phyloP scores from a whole-genome alignment of 2,113 vertebrate genomes.

The Ovis aries region ARS-UI_Ramb_v3.0 NC_056060.1:57790001-57790500 shows the following conservation, averaged over 20 bases:
- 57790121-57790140: constrained; percentile 34
- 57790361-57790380: constrained; percentile 65
- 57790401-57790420: constrained; percentile 73
- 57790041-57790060: background rate
- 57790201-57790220: constrained; percentile 65
- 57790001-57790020: background rate
- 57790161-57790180: constrained; percentile 81
- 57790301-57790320: constrained; percentile 64
- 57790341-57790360: constrained; percentile 77
- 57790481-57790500: constrained; percentile 81
- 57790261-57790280: constrained; percentile 62
- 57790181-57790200: constrained; percentile 79
- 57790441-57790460: constrained; percentile 79
- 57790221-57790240: constrained; percentile 67
- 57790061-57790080: background rate
- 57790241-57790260: constrained; percentile 33
- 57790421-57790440: constrained; percentile 80
- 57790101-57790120: background rate
- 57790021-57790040: background rate
- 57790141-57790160: constrained; percentile 60
- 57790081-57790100: background rate
- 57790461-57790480: constrained; percentile 75
- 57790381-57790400: constrained; percentile 65
- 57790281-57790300: constrained; percentile 59
- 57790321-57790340: constrained; percentile 57